Evolutionary conservation across 1,140 invertebrate genomes (phyloP).

Genomic region (Microplitis mediator): DNA sequence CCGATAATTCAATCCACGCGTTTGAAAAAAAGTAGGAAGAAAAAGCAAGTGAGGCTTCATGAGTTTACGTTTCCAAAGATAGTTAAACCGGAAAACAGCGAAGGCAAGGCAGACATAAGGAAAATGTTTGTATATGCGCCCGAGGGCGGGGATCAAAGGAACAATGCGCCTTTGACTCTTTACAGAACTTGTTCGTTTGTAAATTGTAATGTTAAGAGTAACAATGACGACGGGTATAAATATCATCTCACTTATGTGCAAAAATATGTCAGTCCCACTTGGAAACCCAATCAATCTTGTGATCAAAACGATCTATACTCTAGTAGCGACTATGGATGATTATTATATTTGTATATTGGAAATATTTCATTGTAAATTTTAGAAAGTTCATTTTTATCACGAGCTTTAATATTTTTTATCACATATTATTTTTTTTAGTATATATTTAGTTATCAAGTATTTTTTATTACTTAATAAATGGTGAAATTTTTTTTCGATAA

Average conservation of each 20-base stretch:
- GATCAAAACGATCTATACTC: background rate
- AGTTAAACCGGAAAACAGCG: constrained; percentile 20
- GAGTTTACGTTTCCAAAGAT: constrained; percentile 30
- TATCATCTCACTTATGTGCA: constrained; percentile 48
- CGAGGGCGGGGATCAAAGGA: constrained; percentile 15
- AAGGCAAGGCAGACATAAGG: constrained; percentile 17
- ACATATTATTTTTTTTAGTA: too few relatives aligned
- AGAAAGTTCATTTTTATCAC: too few relatives aligned
- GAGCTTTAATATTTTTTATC: too few relatives aligned
- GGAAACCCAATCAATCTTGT: constrained; percentile 32
- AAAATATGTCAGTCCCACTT: constrained; percentile 40
- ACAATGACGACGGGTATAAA: constrained; percentile 35
- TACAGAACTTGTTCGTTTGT: constrained; percentile 47
- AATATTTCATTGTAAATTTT: too few relatives aligned
- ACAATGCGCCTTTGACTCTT: constrained; percentile 42
- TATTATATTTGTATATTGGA: too few relatives aligned
- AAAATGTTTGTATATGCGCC: constrained; percentile 49
- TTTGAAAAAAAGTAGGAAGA: background rate
- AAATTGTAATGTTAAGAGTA: constrained; percentile 39
- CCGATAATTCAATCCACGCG: background rate
- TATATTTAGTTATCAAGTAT: too few relatives aligned
- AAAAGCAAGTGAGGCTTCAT: background rate
- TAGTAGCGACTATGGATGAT: constrained; percentile 31
- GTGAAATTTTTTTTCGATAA: too few relatives aligned
- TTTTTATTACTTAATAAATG: too few relatives aligned